Conservation (phyloP, 2,888 invertebrate genomes). For the Drosophila birchii region DNA sequence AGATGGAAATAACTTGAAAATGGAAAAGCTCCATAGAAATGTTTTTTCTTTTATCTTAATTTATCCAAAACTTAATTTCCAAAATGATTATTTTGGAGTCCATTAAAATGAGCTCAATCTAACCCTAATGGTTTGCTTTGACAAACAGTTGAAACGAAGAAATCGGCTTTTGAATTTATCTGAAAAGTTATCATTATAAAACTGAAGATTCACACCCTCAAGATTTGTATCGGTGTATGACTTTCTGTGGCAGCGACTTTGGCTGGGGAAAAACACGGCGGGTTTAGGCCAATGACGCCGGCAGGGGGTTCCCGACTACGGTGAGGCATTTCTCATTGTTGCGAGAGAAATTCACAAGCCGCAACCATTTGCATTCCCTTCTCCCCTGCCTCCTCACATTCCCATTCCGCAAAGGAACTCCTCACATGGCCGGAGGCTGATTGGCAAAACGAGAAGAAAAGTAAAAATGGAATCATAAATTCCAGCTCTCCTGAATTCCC, state of each 20-base stretch:
- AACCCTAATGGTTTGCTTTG: background rate
- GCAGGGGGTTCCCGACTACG: conserved; percentile 19
- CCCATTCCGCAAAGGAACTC: conserved; percentile 26
- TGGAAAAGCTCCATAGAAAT: background rate
- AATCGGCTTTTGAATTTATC: background rate
- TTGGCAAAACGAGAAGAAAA: conserved; percentile 32
- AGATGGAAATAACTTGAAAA: background rate
- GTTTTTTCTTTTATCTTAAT: background rate
- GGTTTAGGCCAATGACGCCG: conserved; percentile 31
- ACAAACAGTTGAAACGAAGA: background rate
- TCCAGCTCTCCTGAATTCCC: conserved; percentile 25
- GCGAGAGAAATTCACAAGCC: conserved; percentile 34
- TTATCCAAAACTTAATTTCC: background rate
- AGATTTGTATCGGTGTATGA: conserved; percentile 6
- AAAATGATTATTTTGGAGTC: background rate
- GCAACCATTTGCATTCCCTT: conserved; percentile 30
- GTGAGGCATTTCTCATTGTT: conserved; percentile 38
- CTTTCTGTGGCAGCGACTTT: background rate
- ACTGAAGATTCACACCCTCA: background rate
- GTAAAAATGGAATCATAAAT: conserved; percentile 67
- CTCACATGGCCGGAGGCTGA: conserved; percentile 42
- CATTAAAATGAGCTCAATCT: background rate
- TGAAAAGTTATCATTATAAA: background rate
- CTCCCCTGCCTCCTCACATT: conserved; percentile 20
- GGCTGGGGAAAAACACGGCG: conserved; percentile 2